A percentile compares a stretch with the other conserved stretches of the same genome.
phyloP scores from a whole-genome alignment of 2,113 vertebrate genomes.

The Cromileptes altivelis region DNA sequence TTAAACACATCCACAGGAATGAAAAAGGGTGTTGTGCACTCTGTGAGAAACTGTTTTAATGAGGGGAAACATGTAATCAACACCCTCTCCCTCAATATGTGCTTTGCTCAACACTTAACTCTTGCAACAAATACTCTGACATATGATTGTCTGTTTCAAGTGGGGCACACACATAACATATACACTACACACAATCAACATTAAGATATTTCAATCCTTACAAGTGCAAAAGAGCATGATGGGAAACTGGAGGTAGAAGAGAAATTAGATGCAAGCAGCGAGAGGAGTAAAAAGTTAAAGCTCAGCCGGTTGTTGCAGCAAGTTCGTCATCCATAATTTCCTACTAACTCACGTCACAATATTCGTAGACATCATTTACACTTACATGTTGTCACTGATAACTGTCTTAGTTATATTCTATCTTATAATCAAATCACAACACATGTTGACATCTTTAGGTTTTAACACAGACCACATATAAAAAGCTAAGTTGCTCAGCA shows the following conservation, averaged over 20 bases:
- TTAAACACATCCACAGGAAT: slow-evolving; percentile 8
- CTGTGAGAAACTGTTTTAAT: background rate
- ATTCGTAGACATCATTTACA: slow-evolving; percentile 11
- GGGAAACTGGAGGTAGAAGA: slow-evolving; percentile 39
- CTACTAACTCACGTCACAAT: slow-evolving; percentile 15
- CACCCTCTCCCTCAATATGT: slow-evolving; percentile 18
- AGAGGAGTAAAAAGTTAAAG: slow-evolving; percentile 13
- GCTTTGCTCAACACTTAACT: slow-evolving; percentile 21
- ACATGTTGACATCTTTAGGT: slow-evolving; percentile 13
- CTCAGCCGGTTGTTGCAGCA: background rate
- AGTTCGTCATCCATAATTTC: background rate
- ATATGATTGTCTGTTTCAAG: slow-evolving; percentile 13
- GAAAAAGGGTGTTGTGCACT: background rate
- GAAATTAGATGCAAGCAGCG: slow-evolving; percentile 3
- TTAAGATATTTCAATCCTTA: background rate
- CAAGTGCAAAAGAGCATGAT: slow-evolving; percentile 15
- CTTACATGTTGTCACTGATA: background rate
- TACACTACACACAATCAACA: background rate
- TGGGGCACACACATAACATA: background rate
- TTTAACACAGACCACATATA: slow-evolving; percentile 12
- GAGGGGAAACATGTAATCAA: background rate
- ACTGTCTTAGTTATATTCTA: background rate
- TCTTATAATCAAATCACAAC: slow-evolving; percentile 1
- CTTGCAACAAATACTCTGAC: slow-evolving; percentile 9
- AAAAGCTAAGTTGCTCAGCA: slow-evolving; percentile 4